phyloP scores from a whole-genome alignment of 2,113 vertebrate species.

The Fregetta grallaria region DNA sequence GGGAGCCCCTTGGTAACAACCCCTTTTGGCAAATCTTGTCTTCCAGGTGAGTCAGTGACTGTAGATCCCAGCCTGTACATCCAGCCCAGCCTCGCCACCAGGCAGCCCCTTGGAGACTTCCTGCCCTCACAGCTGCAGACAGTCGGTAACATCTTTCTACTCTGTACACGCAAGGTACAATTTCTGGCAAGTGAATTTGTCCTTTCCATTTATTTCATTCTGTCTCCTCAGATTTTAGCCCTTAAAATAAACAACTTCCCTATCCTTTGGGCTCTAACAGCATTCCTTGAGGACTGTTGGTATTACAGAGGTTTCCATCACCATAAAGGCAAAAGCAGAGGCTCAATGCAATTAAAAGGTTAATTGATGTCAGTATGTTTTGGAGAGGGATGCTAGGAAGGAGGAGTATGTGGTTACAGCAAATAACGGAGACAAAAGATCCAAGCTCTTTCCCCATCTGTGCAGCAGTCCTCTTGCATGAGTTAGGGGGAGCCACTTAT shows the following conservation, averaged over 20 bases:
- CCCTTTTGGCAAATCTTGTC: not conserved
- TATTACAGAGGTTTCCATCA: not conserved
- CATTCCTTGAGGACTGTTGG: not conserved
- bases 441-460: not conserved
- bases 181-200: not conserved
- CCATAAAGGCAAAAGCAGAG: not conserved
- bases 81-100: not conserved
- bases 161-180: not conserved
- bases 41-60: not conserved
- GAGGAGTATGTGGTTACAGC: not conserved
- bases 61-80: not conserved
- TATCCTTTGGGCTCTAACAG: not conserved
- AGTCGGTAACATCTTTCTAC: not conserved
- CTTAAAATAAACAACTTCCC: not conserved
- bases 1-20: not conserved
- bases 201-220: not conserved
- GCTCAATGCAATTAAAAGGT: slow-evolving; percentile 16
- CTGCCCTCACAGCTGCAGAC: not conserved
- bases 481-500: not conserved
- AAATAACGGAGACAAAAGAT: not conserved
- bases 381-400: not conserved
- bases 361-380: not conserved
- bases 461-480: not conserved
- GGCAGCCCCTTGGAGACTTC: not conserved
- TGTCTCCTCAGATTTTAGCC: not conserved